These are phyloP conservation scores for Nesometra sesokonis DNA, from an alignment of 35 echinoderm and acorn worm genomes.

Conservation along the genomic window DNA sequence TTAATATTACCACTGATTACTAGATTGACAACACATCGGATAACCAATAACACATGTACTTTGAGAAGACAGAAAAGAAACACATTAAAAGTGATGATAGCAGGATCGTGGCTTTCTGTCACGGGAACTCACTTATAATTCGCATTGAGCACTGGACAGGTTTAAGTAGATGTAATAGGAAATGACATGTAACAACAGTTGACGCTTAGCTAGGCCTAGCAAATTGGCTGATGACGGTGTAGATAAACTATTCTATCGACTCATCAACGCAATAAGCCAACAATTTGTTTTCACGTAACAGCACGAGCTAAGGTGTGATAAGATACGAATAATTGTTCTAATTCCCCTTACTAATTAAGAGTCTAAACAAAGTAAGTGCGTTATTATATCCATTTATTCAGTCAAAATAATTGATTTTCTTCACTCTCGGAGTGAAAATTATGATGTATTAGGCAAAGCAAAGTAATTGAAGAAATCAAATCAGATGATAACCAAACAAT, in stretches of 20 bases:
- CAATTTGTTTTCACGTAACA: not conserved
- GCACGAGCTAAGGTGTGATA: not conserved
- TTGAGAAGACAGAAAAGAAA: not conserved
- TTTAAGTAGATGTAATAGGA: not conserved
- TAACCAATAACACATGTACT: not conserved
- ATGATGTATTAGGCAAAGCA: not conserved
- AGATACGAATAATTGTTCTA: not conserved
- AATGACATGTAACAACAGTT: not conserved
- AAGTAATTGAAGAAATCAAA: not conserved
- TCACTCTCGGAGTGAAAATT: not conserved
- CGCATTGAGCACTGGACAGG: not conserved
- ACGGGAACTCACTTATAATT: not conserved
- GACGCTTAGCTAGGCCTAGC: not conserved
- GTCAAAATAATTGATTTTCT: not conserved
- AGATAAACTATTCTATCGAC: not conserved
- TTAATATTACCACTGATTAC: not conserved
- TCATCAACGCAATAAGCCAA: not conserved
- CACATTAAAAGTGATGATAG: not conserved
- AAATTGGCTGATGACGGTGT: not conserved
- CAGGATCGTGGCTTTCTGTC: not conserved
- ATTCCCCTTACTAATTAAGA: not conserved
- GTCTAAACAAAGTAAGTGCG: not conserved
- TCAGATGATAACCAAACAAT: not conserved
- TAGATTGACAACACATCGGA: not conserved
- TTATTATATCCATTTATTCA: not conserved